phyloP scores from a whole-genome alignment of 2,888 invertebrate genomes.

The Trissonchulus sp. region DNA sequence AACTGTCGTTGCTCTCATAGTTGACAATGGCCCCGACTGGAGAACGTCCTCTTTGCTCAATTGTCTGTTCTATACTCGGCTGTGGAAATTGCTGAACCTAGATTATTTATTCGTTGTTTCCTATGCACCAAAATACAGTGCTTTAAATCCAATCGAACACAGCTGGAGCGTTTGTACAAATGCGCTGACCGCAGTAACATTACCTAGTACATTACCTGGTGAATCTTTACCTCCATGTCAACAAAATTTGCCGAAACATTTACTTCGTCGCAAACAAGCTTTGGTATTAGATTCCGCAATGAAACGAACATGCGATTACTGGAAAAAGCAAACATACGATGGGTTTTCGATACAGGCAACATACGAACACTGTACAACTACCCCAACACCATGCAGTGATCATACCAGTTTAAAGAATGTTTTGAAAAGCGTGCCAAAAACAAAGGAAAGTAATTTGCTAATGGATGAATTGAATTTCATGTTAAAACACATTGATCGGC shows the following conservation, averaged over 20 bases:
- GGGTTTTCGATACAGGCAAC: not conserved
- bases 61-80: conserved; percentile 9
- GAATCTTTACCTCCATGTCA: not conserved
- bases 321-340: not conserved
- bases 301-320: not conserved
- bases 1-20: not conserved
- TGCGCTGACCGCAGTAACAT: not conserved
- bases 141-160: conserved; percentile 21
- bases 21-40: conserved; percentile 19
- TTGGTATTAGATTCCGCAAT: not conserved
- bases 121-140: conserved; percentile 9
- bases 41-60: not conserved
- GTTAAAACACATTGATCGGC: not conserved
- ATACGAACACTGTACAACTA: not conserved
- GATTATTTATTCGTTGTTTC: not conserved
- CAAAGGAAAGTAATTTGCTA: not conserved
- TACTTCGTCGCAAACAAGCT: not conserved
- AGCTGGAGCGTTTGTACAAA: conserved; percentile 6
- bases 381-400: not conserved
- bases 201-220: not conserved
- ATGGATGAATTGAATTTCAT: not conserved
- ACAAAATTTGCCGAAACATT: not conserved
- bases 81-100: not conserved
- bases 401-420: not conserved
- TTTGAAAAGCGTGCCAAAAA: not conserved